Evolutionary conservation across 1,140 invertebrate species (phyloP).

Genomic region (Zaprionus africanus): DNA sequence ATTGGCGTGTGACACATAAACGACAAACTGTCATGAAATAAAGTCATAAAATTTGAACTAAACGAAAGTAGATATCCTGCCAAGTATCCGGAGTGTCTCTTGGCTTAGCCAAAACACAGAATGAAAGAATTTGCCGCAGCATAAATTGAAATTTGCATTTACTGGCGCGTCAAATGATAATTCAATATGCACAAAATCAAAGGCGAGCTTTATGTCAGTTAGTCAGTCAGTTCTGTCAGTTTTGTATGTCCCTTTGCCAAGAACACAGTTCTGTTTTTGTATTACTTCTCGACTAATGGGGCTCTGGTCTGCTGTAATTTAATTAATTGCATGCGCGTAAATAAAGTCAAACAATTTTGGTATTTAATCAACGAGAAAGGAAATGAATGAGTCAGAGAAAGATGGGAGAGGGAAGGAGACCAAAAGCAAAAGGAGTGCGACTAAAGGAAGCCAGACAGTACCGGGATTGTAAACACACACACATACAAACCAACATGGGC

Average conservation of each 20-base stretch:
- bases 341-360: slow-evolving; percentile 73
- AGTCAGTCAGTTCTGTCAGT: no score
- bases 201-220: neutral
- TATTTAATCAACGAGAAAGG: slow-evolving; percentile 77
- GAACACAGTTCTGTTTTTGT: slow-evolving; percentile 24
- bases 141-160: slow-evolving; percentile 77
- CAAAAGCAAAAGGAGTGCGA: slow-evolving; percentile 28
- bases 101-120: neutral
- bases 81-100: slow-evolving; percentile 2
- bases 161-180: slow-evolving; percentile 63
- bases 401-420: slow-evolving; percentile 14
- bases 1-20: slow-evolving; percentile 77
- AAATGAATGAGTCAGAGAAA: slow-evolving; percentile 66
- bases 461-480: neutral
- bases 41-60: slow-evolving; percentile 68
- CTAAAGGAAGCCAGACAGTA: neutral
- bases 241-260: neutral
- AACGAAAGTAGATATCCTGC: slow-evolving; percentile 27
- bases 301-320: slow-evolving; percentile 62
- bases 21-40: slow-evolving; percentile 79
- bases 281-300: slow-evolving; percentile 6
- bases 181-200: slow-evolving; percentile 67
- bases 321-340: slow-evolving; percentile 76
- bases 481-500: slow-evolving; percentile 44
- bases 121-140: slow-evolving; percentile 20